phyloP scores from a whole-genome alignment of 2,113 vertebrate genomes.

The Polyodon spathula region DNA sequence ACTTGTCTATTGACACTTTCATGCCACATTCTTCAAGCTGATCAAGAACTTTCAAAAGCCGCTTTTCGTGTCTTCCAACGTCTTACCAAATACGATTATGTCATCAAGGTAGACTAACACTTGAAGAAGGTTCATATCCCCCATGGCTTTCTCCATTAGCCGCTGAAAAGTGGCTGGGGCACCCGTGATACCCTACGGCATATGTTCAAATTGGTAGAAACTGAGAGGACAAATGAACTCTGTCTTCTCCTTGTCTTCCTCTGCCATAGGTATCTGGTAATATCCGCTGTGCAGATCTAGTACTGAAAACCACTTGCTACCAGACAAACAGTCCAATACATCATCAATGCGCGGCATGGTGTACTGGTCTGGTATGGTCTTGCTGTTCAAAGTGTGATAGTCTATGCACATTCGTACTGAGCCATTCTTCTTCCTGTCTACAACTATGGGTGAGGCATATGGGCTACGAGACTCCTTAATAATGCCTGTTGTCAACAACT shows the following conservation, averaged over 20 bases:
- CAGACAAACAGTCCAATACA: not conserved
- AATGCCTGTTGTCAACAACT: not conserved
- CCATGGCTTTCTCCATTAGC: not conserved
- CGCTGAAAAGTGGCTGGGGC: constrained; percentile 4
- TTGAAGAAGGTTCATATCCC: constrained; percentile 1
- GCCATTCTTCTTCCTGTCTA: too few species aligned
- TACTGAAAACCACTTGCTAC: too few species aligned
- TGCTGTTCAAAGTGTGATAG: not conserved
- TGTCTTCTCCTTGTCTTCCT: too few species aligned
- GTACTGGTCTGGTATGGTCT: not conserved
- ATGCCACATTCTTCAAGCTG: not conserved
- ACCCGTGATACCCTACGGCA: not conserved
- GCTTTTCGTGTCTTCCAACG: not conserved
- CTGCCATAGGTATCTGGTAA: too few species aligned
- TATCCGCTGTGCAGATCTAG: too few species aligned
- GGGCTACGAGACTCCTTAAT: too few species aligned
- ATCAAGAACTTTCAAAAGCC: not conserved
- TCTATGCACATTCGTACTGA: too few species aligned
- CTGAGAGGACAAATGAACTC: too few species aligned
- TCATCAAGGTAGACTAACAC: constrained; percentile 4
- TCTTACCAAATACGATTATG: constrained; percentile 6
- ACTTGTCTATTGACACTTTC: not conserved
- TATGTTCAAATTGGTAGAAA: too few species aligned
- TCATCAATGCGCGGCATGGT: not conserved
- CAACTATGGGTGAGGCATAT: too few species aligned